Evolutionary conservation across 1,140 invertebrate species (phyloP).

Genomic region (Cotesia vestalis): DNA sequence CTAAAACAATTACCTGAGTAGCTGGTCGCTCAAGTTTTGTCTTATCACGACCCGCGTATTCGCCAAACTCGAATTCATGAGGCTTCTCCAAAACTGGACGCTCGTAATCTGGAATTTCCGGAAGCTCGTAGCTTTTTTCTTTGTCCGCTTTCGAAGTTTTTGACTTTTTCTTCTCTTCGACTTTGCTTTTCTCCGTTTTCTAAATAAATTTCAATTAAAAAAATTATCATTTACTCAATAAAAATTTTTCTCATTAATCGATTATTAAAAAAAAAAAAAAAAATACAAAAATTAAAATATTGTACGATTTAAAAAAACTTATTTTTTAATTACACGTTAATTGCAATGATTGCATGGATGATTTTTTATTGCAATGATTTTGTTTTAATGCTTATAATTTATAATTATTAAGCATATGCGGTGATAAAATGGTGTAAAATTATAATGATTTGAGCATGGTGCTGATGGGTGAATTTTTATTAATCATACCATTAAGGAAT

Average conservation of each 20-base stretch:
- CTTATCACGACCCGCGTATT: slow-evolving; percentile 55
- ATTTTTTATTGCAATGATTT: no score
- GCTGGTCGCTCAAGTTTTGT: slow-evolving; percentile 60
- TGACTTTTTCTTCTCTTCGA: slow-evolving; percentile 55
- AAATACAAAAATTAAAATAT: neutral
- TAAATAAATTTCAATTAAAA: slow-evolving; percentile 32
- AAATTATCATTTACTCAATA: neutral
- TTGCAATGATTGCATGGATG: no score
- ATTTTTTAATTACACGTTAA: neutral
- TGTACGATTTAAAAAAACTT: neutral
- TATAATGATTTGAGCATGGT: no score
- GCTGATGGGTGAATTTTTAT: no score
- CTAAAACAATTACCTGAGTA: slow-evolving; percentile 49
- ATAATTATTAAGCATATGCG: no score
- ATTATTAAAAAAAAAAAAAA: neutral
- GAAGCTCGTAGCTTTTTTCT: slow-evolving; percentile 71
- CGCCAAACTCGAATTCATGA: slow-evolving; percentile 61
- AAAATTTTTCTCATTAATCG: neutral
- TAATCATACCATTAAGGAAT: no score
- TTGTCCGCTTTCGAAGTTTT: slow-evolving; percentile 62
- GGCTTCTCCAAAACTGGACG: slow-evolving; percentile 74
- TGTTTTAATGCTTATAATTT: no score
- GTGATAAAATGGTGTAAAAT: no score
- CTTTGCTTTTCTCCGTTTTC: slow-evolving; percentile 61
- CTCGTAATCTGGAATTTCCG: slow-evolving; percentile 80